phyloP scores from a whole-genome alignment of 2,113 vertebrate species.

The Oplegnathus fasciatus region DNA sequence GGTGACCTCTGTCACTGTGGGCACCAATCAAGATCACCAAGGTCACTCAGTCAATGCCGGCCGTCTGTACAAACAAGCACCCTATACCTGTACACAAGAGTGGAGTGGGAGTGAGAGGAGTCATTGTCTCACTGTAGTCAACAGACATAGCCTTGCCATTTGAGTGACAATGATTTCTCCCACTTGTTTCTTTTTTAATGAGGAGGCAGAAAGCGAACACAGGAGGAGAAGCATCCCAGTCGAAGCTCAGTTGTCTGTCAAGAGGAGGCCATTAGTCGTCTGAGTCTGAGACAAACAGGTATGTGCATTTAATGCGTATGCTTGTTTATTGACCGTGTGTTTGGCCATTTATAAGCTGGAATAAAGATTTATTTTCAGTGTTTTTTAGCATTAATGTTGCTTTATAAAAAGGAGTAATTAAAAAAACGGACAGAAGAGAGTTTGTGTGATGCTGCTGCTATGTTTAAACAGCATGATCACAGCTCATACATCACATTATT shows the following conservation, averaged over 20 bases:
- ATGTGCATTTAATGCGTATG: not conserved
- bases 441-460: not conserved
- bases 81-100: not conserved
- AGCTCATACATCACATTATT: constrained; percentile 34
- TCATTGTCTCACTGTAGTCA: constrained; percentile 34
- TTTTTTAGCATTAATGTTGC: not conserved
- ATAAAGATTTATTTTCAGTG: not conserved
- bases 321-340: not conserved
- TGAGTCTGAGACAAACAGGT: constrained; percentile 17
- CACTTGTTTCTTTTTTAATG: constrained; percentile 73
- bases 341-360: not conserved
- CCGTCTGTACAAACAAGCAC: constrained; percentile 12
- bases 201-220: constrained; percentile 54
- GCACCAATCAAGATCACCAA: constrained; percentile 4
- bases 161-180: constrained; percentile 70
- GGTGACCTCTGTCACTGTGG: not conserved
- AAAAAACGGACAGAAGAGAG: not conserved
- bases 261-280: constrained; percentile 18
- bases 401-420: not conserved
- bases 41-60: not conserved
- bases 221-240: constrained; percentile 44
- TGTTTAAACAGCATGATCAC: constrained; percentile 19
- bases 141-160: constrained; percentile 47
- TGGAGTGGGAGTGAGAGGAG: constrained; percentile 25
- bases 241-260: constrained; percentile 54